Evolutionary conservation across 1,140 invertebrate genomes (phyloP).

Genomic region (Sinella curviseta): DNA sequence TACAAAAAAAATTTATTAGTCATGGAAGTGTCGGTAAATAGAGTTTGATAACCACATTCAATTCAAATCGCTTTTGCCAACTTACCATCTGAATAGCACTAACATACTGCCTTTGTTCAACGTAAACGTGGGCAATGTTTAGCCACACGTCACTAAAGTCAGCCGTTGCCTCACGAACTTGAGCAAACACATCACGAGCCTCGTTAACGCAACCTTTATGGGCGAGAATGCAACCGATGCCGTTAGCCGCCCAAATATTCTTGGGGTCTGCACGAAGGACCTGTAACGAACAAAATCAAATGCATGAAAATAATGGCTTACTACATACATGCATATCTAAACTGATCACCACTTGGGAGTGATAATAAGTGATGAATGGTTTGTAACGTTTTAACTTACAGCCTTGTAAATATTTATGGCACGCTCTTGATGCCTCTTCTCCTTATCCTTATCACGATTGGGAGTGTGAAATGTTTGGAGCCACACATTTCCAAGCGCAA

Average conservation of each 20-base stretch:
- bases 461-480: slow-evolving; percentile 93
- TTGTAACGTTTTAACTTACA: too few relatives aligned
- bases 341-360: not conserved
- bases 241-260: slow-evolving; percentile 99
- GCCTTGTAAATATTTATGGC: slow-evolving; percentile 92
- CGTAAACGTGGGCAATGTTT: slow-evolving; percentile 98
- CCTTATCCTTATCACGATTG: slow-evolving; percentile 89
- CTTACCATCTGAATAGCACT: slow-evolving; percentile 95
- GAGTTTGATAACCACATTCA: slow-evolving; percentile 15
- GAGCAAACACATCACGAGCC: slow-evolving; percentile 96
- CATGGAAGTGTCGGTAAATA: slow-evolving; percentile 42
- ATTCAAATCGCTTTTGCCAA: slow-evolving; percentile 31
- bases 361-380: not conserved
- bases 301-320: too few relatives aligned
- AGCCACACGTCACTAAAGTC: slow-evolving; percentile 99
- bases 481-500: slow-evolving; percentile 98
- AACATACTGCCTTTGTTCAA: slow-evolving; percentile 97
- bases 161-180: slow-evolving; percentile 96
- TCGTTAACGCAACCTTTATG: slow-evolving; percentile 96
- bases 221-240: slow-evolving; percentile 87
- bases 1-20: slow-evolving; percentile 55
- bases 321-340: not conserved
- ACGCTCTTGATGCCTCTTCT: slow-evolving; percentile 91
- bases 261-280: slow-evolving; percentile 87
- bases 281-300: slow-evolving; percentile 46